Evolutionary conservation across 2,888 invertebrate genomes (phyloP), one percentile per base, ranked within the genome.

Genomic region (Protophormia terraenovae): DNA sequence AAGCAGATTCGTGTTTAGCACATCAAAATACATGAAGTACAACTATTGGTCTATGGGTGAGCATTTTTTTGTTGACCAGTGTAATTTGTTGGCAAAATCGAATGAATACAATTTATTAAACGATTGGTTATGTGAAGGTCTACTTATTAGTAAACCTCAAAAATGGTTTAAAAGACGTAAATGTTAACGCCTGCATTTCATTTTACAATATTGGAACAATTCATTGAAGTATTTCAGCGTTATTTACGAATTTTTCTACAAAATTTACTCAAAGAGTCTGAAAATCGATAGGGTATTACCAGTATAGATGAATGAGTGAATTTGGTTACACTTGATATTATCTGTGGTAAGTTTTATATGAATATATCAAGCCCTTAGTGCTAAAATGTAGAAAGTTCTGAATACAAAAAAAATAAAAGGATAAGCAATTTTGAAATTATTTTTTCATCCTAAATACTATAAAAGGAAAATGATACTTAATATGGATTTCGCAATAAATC

Each of bases 161-260:
- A 92, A 92, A 62, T 92, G 92, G 92, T 89, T 94, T 87, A 92
- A 93, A 1, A 94, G 95, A 12, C 93, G 97, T 32, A 96, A 91
- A 94, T 96, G 84, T 92, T 97, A 72, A 96, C 97, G 0, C 96
- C 96, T 1, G 95, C 96, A 0, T 97, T 97, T 91, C 97, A 97
- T 91, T 97, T 96, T 90, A 95, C 95, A 89, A 96, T 96, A 73
- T 92, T 97, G 41, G 95, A 96, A 89, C 94, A 95, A 87, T 96
- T 96, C 90, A 91, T 96, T n/a, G 94, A 94, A 0, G 94, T 95
- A 0, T 96, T 97, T 90, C 94, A 96, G 87, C 94, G 93, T 66
- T 95, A 95, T 75, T 93, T 94, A 7, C 92, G 93, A 16, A 92
- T 94, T 4, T 91, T 97, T 80, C 89, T 94, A 0, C 90, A 94